Evolutionary conservation across 53 echinoderm and acorn worm genomes (phyloP), one percentile per base, ranked within the genome.

Genomic region (Mesocentrotus franciscanus): DNA sequence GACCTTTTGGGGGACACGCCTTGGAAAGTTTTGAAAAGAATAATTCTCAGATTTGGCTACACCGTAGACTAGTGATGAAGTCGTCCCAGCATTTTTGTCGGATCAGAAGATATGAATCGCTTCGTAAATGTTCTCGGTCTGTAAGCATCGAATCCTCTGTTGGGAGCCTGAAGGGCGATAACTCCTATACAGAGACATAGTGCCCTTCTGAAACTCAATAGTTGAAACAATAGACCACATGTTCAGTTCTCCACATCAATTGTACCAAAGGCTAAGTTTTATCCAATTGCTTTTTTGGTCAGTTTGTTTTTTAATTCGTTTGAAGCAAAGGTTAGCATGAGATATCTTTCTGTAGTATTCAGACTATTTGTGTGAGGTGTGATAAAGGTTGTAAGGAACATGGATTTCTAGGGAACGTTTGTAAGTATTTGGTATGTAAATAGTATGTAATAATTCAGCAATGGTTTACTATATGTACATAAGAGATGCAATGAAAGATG

Each of bases 391-490:
- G 6, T 74, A 2, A 93, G 58, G 94, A 58, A 81, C 16, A 32
- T 57, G 60, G 84, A 56, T 94, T 57, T 87, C 58, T 57, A 56
- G 56, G 87, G 87, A 26, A 79, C 17, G 27, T 93, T 81, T 93
- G 83, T 93, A 81, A 93, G 60, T 93, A 81, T 79, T 59, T 78
- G 59, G 87, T 64, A 49, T 94, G 95, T 94, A 94, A 61, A 94
- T 61, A 94, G 70, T 94, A 85, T 81, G 78, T 83, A 58, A 81
- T 49, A 60, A 81, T 79, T 79, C 85, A 94, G 64, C 85, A 84
- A 49, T 42, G 68, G 95, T 85, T 94, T 59, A 34, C 85, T 85
- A 94, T 42, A 66, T 94, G 95, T 94, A 94, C 85, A 94, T 94
- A 94, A 15, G 87, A 87, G 58, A 87, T 57, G 49, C 32, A 79